Base-by-base conservation (phyloP, 2,113 vertebrate species). In the Atlantisia rogersi region DNA sequence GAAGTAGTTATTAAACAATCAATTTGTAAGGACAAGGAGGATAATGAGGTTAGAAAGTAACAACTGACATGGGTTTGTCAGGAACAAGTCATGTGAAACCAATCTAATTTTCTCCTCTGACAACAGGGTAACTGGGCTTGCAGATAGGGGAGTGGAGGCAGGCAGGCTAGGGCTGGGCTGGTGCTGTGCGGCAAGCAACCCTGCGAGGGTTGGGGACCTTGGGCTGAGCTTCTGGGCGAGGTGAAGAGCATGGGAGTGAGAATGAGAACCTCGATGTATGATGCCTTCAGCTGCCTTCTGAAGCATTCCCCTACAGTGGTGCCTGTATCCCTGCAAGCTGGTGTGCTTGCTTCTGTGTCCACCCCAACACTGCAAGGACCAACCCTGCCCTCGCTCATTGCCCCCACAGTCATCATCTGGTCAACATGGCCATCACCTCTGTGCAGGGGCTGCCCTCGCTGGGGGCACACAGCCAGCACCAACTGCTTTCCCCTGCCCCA, bases 241-340 rank as follows among this genome's bases (percentile, higher is more conserved):
- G 7, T 83, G 62, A 89, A 39, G 56, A 44, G 9, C 68, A 53
- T 22, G 48, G n/a, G 56, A 37, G 13, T 29, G 35, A 35, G 39
- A 92, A 52, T 0, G 1, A 65, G 10, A 56, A 26, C 17, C 77
- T 77, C 5, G 5, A 1, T 8, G 29, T 3, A 1, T 2, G 25
- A 5, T 35, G 32, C 2, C 26, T 50, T 32, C 26, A 52, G 0
- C 12, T 53, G 29, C 55, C 32, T 32, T 46, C 71, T 75, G 64
- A 53, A 22, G 6, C 31, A 42, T 46, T 19, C 42, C 29, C 7
- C 25, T 25, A 0, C 0, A 3, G 56, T 1, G 15, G 25, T 53
- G n/a, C 17, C 60, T 11, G 0, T n/a, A 19, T 42, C 3, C 4
- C 68, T 79, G 52, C 46, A 42, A 12, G 24, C 1, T 5, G n/a